Evolutionary conservation across 2,797 vertebrate species (phyloP).

Genomic region (Dallia pectoralis): DNA sequence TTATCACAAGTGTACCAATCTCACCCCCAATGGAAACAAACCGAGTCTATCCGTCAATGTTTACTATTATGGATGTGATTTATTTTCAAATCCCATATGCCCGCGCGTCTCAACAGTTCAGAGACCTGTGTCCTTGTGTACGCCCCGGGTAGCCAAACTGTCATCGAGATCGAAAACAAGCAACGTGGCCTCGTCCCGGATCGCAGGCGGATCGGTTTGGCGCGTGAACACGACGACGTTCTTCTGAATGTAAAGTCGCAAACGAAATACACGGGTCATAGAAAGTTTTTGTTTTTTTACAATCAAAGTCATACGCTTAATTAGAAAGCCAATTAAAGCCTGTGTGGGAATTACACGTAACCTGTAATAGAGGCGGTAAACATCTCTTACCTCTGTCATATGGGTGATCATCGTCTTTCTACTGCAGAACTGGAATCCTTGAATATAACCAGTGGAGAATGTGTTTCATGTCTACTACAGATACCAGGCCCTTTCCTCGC

Average conservation of each 20-base stretch:
- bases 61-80: constrained; percentile 97
- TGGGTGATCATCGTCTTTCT: no score
- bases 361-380: neutral
- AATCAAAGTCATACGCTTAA: neutral
- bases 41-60: constrained; percentile 92
- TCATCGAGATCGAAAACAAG: constrained; percentile 28
- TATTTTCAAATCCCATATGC: constrained; percentile 83
- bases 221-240: no score
- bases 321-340: no score
- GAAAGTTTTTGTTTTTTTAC: neutral
- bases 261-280: constrained; percentile 4
- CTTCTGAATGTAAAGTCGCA: no score
- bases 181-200: constrained; percentile 24
- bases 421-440: no score
- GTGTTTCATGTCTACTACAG: neutral
- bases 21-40: constrained; percentile 98
- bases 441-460: neutral
- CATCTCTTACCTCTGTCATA: constrained; percentile 1
- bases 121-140: constrained; percentile 50
- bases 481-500: neutral
- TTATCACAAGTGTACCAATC: constrained; percentile 99
- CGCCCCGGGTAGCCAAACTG: constrained; percentile 31
- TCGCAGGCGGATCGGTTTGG: constrained; percentile 4
- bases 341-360: neutral
- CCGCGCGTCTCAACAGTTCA: constrained; percentile 68